These are phyloP conservation scores for Diarsia rubi DNA, from an alignment of 2,888 invertebrate genomes.

Conservation along the genomic window DNA sequence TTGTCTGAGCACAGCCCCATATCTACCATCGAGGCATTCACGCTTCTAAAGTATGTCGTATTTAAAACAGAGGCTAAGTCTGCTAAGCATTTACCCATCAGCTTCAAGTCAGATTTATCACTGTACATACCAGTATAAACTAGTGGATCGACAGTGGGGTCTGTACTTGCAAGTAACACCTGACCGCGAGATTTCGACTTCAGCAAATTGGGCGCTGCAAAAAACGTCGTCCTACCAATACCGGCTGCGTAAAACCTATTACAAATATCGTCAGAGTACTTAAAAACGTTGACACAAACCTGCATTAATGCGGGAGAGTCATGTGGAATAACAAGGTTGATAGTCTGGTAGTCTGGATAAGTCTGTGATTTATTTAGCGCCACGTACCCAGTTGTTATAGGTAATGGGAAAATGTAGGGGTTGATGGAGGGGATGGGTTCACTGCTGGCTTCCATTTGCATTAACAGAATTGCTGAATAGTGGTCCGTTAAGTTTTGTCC, in stretches of 20 bases:
- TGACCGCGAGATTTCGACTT: conserved; percentile 49
- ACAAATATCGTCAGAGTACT: conserved; percentile 65
- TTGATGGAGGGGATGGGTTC: not conserved
- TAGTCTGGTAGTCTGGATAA: conserved; percentile 65
- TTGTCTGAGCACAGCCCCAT: conserved; percentile 59
- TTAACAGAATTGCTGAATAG: not conserved
- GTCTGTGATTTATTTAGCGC: conserved; percentile 54
- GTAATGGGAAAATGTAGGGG: conserved; percentile 51
- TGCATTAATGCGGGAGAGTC: conserved; percentile 26
- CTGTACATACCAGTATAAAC: conserved; percentile 30
- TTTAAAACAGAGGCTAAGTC: conserved; percentile 67
- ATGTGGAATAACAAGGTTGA: conserved; percentile 58
- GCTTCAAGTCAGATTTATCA: conserved; percentile 62
- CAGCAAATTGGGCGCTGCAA: conserved; percentile 21
- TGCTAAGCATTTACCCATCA: conserved; percentile 60
- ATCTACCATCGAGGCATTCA: conserved; percentile 59
- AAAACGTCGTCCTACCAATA: conserved; percentile 30
- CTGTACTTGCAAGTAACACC: conserved; percentile 28
- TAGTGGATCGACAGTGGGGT: conserved; percentile 65
- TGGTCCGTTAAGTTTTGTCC: conserved; percentile 59
- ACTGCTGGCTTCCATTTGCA: conserved; percentile 9
- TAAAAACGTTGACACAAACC: conserved; percentile 62
- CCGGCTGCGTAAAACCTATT: conserved; percentile 57
- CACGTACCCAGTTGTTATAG: conserved; percentile 51
- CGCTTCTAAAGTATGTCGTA: conserved; percentile 63